Percentiles rank a stretch among this genome's conserved stretches.
phyloP scores from a whole-genome alignment of 2,113 vertebrate species.

The Syngnathus floridae region DNA sequence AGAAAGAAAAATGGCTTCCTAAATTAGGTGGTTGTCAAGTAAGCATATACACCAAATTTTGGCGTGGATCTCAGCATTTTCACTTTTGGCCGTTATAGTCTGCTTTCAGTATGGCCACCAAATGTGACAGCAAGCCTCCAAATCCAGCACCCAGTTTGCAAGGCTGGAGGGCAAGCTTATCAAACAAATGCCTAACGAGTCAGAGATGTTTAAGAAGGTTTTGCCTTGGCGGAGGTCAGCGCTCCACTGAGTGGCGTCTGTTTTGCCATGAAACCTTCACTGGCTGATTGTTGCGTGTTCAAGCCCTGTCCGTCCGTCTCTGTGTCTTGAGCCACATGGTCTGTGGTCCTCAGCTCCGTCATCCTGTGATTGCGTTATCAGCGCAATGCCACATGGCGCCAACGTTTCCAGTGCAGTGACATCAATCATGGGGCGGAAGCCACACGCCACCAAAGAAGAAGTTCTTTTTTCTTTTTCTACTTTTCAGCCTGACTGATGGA shows the following conservation, averaged over 20 bases:
- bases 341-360: conserved; percentile 16
- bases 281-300: conserved; percentile 27
- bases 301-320: not conserved
- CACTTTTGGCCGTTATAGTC: not conserved
- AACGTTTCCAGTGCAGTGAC: conserved; percentile 2
- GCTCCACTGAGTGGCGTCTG: not conserved
- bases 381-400: not conserved
- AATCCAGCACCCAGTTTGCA: not conserved
- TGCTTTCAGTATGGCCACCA: not conserved
- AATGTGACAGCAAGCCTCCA: not conserved
- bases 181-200: not conserved
- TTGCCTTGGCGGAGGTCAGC: not conserved
- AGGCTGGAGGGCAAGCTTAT: not conserved
- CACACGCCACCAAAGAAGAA: not conserved
- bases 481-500: not conserved
- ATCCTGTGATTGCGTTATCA: conserved; percentile 12
- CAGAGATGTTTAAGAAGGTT: not conserved
- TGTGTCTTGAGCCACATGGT: not conserved
- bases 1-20: not conserved
- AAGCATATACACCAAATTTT: not conserved
- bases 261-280: no score
- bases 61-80: not conserved
- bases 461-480: not conserved
- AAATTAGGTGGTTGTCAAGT: not conserved
- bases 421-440: conserved; percentile 8